phyloP scores from a whole-genome alignment of 2,888 invertebrate genomes.

The Drosophila suboccidentalis region DNA sequence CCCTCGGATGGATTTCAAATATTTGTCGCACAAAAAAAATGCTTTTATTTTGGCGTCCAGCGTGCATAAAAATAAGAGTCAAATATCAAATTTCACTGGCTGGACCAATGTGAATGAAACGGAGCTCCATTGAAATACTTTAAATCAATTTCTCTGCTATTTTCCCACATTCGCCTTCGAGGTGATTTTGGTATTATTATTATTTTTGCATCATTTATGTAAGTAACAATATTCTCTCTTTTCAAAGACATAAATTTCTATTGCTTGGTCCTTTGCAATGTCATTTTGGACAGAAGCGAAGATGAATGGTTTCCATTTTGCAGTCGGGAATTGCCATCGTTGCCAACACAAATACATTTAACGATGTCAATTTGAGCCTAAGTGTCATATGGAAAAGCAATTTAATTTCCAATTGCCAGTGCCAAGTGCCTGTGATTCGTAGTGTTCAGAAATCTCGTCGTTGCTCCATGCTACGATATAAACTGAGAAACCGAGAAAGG shows the following conservation, averaged over 20 bases:
- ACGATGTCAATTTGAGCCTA: constrained; percentile 65
- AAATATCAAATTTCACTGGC: not conserved
- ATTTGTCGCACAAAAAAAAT: not conserved
- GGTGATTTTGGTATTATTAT: constrained; percentile 26
- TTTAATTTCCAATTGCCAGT: constrained; percentile 66
- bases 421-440: constrained; percentile 31
- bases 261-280: constrained; percentile 25
- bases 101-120: not conserved
- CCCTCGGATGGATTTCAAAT: not conserved
- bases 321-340: constrained; percentile 45
- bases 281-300: constrained; percentile 37
- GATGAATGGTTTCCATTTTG: constrained; percentile 62
- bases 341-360: constrained; percentile 57
- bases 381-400: constrained; percentile 70
- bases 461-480: not conserved
- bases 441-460: constrained; percentile 5
- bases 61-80: not conserved
- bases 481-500: not conserved
- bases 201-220: constrained; percentile 51
- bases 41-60: not conserved
- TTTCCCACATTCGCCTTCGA: not conserved
- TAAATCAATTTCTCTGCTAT: constrained; percentile 31
- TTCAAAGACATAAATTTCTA: constrained; percentile 45
- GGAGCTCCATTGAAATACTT: constrained; percentile 1
- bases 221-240: constrained; percentile 30